Percentiles rank a stretch among this genome's conserved stretches.
Evolutionary conservation across 2,113 vertebrate species (phyloP).

Genomic region (Pristiophorus japonicus): DNA sequence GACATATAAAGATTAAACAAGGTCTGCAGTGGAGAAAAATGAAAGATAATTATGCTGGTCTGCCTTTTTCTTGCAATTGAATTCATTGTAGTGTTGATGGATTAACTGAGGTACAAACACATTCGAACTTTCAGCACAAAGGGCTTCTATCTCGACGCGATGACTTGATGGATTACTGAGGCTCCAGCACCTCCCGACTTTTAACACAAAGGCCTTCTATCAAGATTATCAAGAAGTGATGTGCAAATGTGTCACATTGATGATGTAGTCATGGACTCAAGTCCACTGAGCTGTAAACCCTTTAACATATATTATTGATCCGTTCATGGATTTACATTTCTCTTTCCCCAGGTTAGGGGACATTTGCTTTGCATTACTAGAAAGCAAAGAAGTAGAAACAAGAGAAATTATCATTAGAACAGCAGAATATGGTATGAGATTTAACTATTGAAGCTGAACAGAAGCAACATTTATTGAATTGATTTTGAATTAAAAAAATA

Average conservation of each 20-base stretch:
- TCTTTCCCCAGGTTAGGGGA: neutral
- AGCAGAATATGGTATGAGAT: neutral
- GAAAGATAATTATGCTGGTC: neutral
- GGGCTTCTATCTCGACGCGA: neutral
- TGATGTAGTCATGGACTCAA: conserved; percentile 13
- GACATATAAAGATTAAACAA: neutral
- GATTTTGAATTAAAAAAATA: neutral
- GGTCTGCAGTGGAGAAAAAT: neutral
- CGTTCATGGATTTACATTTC: neutral
- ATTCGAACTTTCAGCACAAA: neutral
- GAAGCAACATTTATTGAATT: neutral
- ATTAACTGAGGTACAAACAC: neutral
- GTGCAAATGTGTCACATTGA: conserved; percentile 11
- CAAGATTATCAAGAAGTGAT: neutral
- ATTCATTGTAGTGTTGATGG: neutral
- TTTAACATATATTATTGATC: conserved; percentile 23
- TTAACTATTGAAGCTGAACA: neutral
- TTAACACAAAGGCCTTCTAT: conserved; percentile 6
- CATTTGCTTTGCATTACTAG: neutral
- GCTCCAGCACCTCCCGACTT: neutral
- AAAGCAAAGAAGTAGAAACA: neutral
- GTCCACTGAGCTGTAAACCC: conserved; percentile 1
- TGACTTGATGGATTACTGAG: conserved; percentile 14
- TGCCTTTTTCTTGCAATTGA: neutral
- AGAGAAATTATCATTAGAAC: neutral